Conservation (phyloP, 2,113 vertebrate species). For the Gymnarchus niloticus region DNA sequence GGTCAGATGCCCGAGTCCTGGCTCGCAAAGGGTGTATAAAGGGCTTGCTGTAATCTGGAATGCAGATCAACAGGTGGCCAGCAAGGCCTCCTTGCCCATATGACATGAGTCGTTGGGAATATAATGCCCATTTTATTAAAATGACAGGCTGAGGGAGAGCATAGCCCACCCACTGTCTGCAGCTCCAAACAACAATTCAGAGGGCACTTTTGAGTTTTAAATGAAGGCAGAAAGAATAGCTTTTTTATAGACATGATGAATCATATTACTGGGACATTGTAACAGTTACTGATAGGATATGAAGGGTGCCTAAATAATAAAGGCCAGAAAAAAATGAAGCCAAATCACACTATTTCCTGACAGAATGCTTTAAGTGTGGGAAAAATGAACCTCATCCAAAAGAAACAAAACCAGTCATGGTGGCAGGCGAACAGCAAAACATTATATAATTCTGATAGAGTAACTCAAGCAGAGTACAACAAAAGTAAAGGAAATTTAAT, state of each 20-base stretch:
- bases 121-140: not conserved
- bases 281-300: not conserved
- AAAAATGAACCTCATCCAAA: too few species aligned
- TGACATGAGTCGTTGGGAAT: too few species aligned
- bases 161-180: not conserved
- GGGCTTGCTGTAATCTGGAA: too few species aligned
- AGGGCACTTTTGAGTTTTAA: not conserved
- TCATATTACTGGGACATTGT: slow-evolving; percentile 7
- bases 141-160: not conserved
- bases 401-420: not conserved
- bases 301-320: not conserved
- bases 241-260: not conserved
- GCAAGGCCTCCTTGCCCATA: too few species aligned
- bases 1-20: not conserved
- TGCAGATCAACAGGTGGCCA: too few species aligned
- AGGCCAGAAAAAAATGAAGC: not conserved
- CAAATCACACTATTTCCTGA: not conserved
- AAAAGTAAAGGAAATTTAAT: not conserved
- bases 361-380: not conserved
- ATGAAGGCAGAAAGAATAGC: not conserved
- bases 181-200: not conserved
- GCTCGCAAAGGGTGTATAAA: too few species aligned
- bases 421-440: not conserved
- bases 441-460: not conserved
- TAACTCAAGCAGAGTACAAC: not conserved